These are phyloP conservation scores for Sphaerophoria rueppellii DNA, from an alignment of 2,888 invertebrate genomes.

Conservation along the genomic window DNA sequence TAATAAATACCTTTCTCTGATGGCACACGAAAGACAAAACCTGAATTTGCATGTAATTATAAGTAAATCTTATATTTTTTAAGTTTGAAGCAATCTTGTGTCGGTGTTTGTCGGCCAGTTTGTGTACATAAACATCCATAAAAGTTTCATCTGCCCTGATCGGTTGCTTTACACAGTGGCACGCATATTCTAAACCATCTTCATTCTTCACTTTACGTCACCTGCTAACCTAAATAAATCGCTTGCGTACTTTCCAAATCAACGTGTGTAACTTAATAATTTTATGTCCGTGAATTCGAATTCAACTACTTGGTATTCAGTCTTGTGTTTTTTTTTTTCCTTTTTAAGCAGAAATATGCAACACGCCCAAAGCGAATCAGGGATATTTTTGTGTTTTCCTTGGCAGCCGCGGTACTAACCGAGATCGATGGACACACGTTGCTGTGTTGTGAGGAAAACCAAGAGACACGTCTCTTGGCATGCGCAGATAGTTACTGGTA, in stretches of 20 bases:
- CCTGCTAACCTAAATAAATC: conserved; percentile 73
- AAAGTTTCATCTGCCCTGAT: conserved; percentile 62
- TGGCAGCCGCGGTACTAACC: neutral
- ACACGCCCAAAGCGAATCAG: conserved; percentile 44
- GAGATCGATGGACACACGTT: neutral
- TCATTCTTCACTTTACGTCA: conserved; percentile 47
- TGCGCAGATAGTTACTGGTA: conserved; percentile 69
- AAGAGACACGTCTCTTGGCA: conserved; percentile 40
- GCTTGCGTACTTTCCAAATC: conserved; percentile 66
- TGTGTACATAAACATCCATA: conserved; percentile 26
- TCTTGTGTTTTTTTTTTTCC: conserved; percentile 24
- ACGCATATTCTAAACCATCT: conserved; percentile 71
- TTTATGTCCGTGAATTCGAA: conserved; percentile 42
- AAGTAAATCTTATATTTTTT: conserved; percentile 23
- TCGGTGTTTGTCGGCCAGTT: conserved; percentile 3
- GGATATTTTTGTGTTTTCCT: conserved; percentile 29
- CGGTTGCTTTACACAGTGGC: conserved; percentile 65
- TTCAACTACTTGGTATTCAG: conserved; percentile 55
- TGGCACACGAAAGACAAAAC: conserved; percentile 60
- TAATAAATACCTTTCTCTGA: conserved; percentile 72
- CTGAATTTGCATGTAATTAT: conserved; percentile 62
- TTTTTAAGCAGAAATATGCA: conserved; percentile 41
- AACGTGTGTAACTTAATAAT: conserved; percentile 11
- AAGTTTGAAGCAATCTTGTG: conserved; percentile 3
- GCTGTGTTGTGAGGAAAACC: neutral